These are phyloP conservation scores for Antheraea yamamai DNA, from an alignment of 2,888 invertebrate species.

Conservation along the genomic window DNA sequence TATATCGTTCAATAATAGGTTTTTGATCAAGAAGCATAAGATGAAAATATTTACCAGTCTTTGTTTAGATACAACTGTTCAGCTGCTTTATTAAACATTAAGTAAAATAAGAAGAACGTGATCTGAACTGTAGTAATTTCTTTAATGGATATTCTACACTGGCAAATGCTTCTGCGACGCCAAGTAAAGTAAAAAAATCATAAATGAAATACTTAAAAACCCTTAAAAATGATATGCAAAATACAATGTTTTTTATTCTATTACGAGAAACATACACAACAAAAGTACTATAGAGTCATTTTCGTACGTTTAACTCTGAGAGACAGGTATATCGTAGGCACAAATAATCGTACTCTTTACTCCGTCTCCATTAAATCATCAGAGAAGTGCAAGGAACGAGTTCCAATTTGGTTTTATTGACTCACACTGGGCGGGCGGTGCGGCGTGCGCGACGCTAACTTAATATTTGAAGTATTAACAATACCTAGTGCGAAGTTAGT, in stretches of 20 bases:
- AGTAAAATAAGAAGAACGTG: too few species aligned
- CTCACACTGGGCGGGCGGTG: slow-evolving; percentile 29
- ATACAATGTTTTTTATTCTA: too few species aligned
- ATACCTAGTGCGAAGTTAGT: slow-evolving; percentile 19
- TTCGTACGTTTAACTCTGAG: neutral
- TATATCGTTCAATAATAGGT: too few species aligned
- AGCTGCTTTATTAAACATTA: neutral
- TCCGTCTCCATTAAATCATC: neutral
- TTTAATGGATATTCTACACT: neutral
- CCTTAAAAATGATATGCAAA: too few species aligned
- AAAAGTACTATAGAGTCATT: too few species aligned
- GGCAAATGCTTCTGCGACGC: neutral
- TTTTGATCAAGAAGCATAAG: too few species aligned
- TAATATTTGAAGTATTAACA: slow-evolving; percentile 67
- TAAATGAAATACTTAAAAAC: too few species aligned
- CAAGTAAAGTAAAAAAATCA: neutral
- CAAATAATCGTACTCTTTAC: neutral
- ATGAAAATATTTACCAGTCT: too few species aligned
- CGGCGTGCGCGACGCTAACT: slow-evolving; percentile 48
- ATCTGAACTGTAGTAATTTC: neutral
- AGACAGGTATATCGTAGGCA: neutral
- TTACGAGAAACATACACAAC: too few species aligned
- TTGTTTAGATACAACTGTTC: too few species aligned
- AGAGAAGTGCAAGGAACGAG: slow-evolving; percentile 9
- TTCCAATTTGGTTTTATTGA: slow-evolving; percentile 46